A percentile compares a stretch with the other conserved stretches of the same genome.
Evolutionary conservation across 2,888 invertebrate species (phyloP).

Genomic region (Eristalis arbustorum): DNA sequence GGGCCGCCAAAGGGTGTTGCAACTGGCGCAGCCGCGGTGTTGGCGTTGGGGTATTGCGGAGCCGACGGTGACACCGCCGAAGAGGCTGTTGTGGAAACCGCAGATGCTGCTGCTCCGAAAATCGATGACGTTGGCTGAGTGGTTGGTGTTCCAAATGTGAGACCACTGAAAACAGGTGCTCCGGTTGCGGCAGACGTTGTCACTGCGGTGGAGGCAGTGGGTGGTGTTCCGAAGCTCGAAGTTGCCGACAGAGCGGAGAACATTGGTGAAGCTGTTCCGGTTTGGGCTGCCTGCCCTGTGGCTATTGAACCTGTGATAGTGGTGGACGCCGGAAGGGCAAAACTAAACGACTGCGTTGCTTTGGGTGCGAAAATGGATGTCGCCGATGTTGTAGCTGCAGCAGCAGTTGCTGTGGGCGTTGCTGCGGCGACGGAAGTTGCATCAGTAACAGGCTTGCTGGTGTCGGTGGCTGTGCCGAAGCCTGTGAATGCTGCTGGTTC

Average conservation of each 20-base stretch:
- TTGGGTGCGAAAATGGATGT: conserved; percentile 34
- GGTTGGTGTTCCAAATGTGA: conserved; percentile 17
- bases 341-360: conserved; percentile 29
- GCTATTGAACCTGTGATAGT: conserved; percentile 36
- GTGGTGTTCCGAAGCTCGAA: conserved; percentile 60
- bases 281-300: conserved; percentile 41
- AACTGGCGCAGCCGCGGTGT: conserved; percentile 10
- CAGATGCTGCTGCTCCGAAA: conserved; percentile 51
- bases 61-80: conserved; percentile 4
- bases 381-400: conserved; percentile 32
- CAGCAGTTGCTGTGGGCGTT: conserved; percentile 7
- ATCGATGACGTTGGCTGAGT: conserved; percentile 51
- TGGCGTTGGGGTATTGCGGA: background rate
- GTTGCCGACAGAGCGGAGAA: conserved; percentile 46
- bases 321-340: conserved; percentile 9
- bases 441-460: conserved; percentile 26
- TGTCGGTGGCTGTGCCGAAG: conserved; percentile 14
- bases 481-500: conserved; percentile 23
- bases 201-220: conserved; percentile 60
- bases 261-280: conserved; percentile 49
- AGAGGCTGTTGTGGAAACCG: conserved; percentile 34
- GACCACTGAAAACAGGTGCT: conserved; percentile 45
- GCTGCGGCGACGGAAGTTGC: conserved; percentile 8
- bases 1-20: conserved; percentile 25
- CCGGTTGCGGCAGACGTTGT: conserved; percentile 35